Base-by-base conservation (phyloP, 2,888 invertebrate genomes). In the Tipula unca region DNA sequence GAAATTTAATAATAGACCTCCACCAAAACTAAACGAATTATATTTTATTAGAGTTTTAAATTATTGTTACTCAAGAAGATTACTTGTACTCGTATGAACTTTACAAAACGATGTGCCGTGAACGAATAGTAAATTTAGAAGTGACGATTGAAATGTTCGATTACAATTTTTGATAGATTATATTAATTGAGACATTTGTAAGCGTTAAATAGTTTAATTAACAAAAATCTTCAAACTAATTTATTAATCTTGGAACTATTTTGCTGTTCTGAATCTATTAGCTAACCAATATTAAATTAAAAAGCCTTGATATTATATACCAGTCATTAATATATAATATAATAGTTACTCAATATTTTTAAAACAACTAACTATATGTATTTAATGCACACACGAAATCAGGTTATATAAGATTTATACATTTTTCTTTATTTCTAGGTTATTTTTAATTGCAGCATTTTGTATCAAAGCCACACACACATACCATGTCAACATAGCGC, bases 361-460 rank as follows among this genome's bases (percentile, higher is more conserved):
- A 25, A 69, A 69, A 25, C 69, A 69, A 69, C 69, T 69, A 39
- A 10, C 32, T 39, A 39, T 10, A 17, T 48, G 48, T n/a, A n/a
- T n/a, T 48, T 14, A 14, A 48, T 48, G 48, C 48, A 48, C 69
- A 69, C 69, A 69, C 25, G 25, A 69, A 69, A 69, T 69, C 69
- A 69, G 69, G 69, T 69, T 69, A 69, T 69, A 69, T 69, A 69
- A 69, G 69, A 69, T 69, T 69, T 69, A 69, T 69, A 69, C 69
- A 69, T 69, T 69, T 48, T 69, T 69, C 13, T 69, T 69, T 69
- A 69, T 69, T 69, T 69, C 69, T 69, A 69, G 69, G 69, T 69
- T 69, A 69, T 69, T 69, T 69, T 69, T 69, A 69, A 69, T 69
- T 69, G n/a, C 69, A 69, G 69, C 69, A 48, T 69, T 69, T 69